Evolutionary conservation across 2,113 vertebrate genomes (phyloP), one percentile per base, ranked within the genome.

Genomic region (Oreocharis arfaki): DNA sequence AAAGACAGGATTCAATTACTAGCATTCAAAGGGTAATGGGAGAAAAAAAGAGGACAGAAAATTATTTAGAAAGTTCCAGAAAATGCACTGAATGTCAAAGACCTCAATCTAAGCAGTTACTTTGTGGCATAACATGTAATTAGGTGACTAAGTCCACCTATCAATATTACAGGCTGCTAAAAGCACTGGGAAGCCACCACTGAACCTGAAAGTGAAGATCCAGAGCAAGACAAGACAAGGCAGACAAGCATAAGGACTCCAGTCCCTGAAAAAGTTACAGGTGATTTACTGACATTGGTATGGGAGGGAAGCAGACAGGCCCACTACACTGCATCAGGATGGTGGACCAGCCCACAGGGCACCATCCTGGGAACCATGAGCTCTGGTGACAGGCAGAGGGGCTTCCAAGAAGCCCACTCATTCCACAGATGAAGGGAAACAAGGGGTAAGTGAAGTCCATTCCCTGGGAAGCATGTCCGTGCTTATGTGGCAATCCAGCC

Each of bases 291-390:
- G 12, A 7, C 11, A 9, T 0, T 42, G 60, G 16, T 16, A 55
- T 3, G 11, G n/a, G 13, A 70, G 11, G 10, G 10, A 82, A 87
- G 30, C 65, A 87, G 22, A 35, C 16, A 84, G 20, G 13, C 27
- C 7, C 0, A 0, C 39, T 41, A 28, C 4, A 16, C 28, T 32
- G 15, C 0, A 2, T 15, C 16, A 14, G 35, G 32, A 52, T 0
- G 0, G 18, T 10, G 8, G 12, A 13, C 12, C 30, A 56, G 49
- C 21, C 27, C 2, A 0, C 2, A 19, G 47, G 33, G 27, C 41
- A 67, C 37, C 33, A 21, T n/a, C 37, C 19, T 2, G 5, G 20
- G 39, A 44, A 33, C 4, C 6, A 5, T 24, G 44, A 65, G 33
- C 14, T n/a, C 71, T 65, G 16, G 18, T 15, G 73, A 70, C 46